A percentile compares a stretch with the other conserved stretches of the same genome.
These are phyloP conservation scores for Chauna torquata DNA, from an alignment of 2,113 vertebrate genomes.

Conservation along the genomic window DNA sequence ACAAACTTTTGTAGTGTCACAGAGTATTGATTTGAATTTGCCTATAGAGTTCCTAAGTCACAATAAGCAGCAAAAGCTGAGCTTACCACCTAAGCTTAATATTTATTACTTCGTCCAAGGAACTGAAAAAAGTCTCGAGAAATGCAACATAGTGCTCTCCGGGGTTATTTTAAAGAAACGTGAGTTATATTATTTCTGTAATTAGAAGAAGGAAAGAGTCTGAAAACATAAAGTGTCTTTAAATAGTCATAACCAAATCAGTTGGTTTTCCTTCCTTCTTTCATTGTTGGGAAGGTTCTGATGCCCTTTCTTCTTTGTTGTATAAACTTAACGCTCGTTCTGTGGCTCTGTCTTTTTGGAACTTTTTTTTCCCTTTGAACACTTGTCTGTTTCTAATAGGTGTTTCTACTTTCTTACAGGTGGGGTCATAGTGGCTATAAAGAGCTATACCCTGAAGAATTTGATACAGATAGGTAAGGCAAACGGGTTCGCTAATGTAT, in stretches of 20 bases:
- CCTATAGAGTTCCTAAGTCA: neutral
- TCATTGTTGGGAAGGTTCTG: neutral
- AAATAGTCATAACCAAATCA: neutral
- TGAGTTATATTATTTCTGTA: neutral
- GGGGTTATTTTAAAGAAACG: neutral
- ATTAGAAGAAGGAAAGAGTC: neutral
- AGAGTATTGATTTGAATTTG: neutral
- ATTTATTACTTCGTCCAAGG: neutral
- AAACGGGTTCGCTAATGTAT: neutral
- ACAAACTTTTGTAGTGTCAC: neutral
- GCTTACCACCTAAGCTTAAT: neutral
- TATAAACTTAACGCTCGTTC: neutral
- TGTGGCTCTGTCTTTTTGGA: neutral
- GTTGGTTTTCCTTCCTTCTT: neutral
- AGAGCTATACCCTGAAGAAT: slow-evolving; percentile 96
- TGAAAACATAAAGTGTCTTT: neutral
- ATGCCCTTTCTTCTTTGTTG: neutral
- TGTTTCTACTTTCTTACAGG: slow-evolving; percentile 63
- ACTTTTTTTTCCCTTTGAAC: neutral
- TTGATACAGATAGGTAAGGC: slow-evolving; percentile 88
- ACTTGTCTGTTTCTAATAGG: neutral
- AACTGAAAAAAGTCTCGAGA: neutral
- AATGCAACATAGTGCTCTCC: neutral
- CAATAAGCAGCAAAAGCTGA: neutral
- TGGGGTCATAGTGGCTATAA: slow-evolving; percentile 99